These are phyloP conservation scores for Schizotus pectinicornis DNA, from an alignment of 2,888 invertebrate species.

Conservation along the genomic window DNA sequence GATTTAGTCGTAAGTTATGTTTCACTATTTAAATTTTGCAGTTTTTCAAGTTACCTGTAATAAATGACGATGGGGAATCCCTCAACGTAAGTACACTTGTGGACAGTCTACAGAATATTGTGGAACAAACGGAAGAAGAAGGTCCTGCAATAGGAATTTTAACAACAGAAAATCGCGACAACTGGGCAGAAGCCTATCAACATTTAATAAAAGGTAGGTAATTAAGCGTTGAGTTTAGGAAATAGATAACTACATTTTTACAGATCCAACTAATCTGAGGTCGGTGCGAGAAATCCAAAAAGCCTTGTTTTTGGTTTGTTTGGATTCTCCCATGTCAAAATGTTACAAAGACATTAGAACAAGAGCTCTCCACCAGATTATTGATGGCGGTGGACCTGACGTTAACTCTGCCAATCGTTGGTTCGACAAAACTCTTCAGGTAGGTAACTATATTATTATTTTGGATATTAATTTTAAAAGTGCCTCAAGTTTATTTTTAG, in stretches of 20 bases:
- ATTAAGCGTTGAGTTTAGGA: no score
- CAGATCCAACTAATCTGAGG: constrained; percentile 62
- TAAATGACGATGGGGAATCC: constrained; percentile 55
- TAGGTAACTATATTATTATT: constrained; percentile 50
- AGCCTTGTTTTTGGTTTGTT: constrained; percentile 78
- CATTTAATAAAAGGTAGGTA: constrained; percentile 69
- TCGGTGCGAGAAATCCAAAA: constrained; percentile 73
- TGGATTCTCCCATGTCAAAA: constrained; percentile 71
- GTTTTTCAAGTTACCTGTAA: constrained; percentile 65
- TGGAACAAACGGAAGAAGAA: constrained; percentile 60
- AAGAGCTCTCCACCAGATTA: constrained; percentile 70
- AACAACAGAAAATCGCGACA: constrained; percentile 80
- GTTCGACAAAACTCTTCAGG: constrained; percentile 96
- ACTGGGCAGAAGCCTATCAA: constrained; percentile 77
- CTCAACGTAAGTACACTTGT: constrained; percentile 70
- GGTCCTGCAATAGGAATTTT: constrained; percentile 74
- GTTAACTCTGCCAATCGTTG: constrained; percentile 86
- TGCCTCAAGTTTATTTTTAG: constrained; percentile 76
- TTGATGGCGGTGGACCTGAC: constrained; percentile 81
- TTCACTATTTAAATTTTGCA: constrained; percentile 51
- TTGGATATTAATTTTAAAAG: background rate
- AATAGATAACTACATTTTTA: constrained; percentile 23
- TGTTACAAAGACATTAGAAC: constrained; percentile 60
- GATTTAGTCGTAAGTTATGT: constrained; percentile 2
- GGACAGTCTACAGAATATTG: constrained; percentile 67